Conservation (phyloP, 2,797 vertebrate genomes). For the Pseudomugil tenellus region DNA sequence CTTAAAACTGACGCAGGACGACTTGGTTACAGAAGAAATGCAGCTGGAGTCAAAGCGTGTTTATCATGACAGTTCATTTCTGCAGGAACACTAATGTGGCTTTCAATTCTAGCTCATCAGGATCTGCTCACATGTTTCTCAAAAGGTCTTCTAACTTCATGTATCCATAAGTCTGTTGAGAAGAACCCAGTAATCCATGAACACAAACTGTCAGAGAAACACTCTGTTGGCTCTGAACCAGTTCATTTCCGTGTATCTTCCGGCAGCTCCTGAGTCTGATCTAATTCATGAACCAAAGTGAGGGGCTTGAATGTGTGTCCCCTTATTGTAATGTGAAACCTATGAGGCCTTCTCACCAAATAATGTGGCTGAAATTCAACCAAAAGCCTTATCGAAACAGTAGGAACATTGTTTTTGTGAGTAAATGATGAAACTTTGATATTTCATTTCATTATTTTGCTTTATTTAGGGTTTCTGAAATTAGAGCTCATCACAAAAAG, state of each 20-base stretch:
- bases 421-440: background rate
- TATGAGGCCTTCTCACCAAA: background rate
- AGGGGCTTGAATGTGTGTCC: constrained; percentile 35
- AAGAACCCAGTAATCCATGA: constrained; percentile 55
- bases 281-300: constrained; percentile 37
- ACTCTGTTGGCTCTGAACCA: constrained; percentile 50
- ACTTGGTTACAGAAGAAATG: constrained; percentile 1
- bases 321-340: constrained; percentile 37
- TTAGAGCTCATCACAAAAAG: background rate
- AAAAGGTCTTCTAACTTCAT: constrained; percentile 31
- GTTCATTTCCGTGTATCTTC: constrained; percentile 39
- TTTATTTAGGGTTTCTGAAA: background rate
- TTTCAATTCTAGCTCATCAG: constrained; percentile 36
- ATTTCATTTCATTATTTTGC: background rate
- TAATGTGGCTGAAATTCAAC: no score
- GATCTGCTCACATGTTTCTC: constrained; percentile 30
- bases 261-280: constrained; percentile 40
- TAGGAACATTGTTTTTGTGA: no score
- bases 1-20: constrained; percentile 38
- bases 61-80: constrained; percentile 10
- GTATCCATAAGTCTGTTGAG: constrained; percentile 39
- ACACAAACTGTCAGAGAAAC: constrained; percentile 42
- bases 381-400: no score
- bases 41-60: constrained; percentile 43
- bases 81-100: constrained; percentile 28